Conservation (phyloP, 2,888 invertebrate species). For the Agriopis leucophaearia region DNA sequence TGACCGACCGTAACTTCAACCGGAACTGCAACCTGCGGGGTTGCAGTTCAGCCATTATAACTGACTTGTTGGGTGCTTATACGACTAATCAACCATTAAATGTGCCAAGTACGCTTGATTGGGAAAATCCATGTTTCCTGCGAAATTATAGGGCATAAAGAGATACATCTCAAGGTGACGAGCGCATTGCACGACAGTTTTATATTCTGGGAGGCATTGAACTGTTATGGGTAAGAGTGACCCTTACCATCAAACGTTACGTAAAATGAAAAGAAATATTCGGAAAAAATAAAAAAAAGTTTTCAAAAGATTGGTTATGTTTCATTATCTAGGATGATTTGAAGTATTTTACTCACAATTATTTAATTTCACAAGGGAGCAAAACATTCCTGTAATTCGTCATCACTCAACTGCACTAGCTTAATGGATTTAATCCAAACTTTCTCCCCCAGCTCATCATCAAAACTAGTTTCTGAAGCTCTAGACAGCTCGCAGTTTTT, state of each 20-base stretch:
- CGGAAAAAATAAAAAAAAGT: too few relatives aligned
- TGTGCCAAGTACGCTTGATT: constrained; percentile 43
- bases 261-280: too few relatives aligned
- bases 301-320: not conserved
- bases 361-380: constrained; percentile 28
- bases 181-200: too few relatives aligned
- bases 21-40: constrained; percentile 9
- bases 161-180: too few relatives aligned
- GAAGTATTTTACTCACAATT: constrained; percentile 4
- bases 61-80: constrained; percentile 19
- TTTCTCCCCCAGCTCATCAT: constrained; percentile 89
- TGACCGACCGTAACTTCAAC: constrained; percentile 34
- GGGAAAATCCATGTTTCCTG: not conserved
- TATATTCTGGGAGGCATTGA: too few relatives aligned
- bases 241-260: too few relatives aligned
- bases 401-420: constrained; percentile 88
- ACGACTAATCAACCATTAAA: constrained; percentile 31
- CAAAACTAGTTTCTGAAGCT: constrained; percentile 86
- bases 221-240: too few relatives aligned
- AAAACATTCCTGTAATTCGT: constrained; percentile 88
- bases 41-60: constrained; percentile 6
- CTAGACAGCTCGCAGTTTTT: constrained; percentile 90
- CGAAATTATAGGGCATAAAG: not conserved
- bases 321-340: not conserved
- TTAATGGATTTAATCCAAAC: constrained; percentile 93